Conservation (phyloP, 2,113 vertebrate genomes). For the Sciurus niger region DNA sequence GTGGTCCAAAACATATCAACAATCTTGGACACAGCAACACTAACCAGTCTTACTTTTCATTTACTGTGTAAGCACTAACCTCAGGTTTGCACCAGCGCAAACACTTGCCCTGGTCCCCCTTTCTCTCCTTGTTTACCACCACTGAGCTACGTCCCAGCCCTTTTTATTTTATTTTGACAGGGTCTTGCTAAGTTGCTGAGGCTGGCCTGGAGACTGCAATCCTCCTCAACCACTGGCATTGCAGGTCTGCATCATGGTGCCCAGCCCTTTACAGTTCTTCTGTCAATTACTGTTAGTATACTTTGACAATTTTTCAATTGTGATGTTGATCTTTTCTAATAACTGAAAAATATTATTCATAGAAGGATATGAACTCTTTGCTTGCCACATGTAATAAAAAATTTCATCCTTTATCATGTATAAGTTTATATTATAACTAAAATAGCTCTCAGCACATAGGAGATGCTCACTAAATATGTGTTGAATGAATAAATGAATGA, state of each 20-base stretch:
- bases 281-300: not conserved
- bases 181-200: too few relatives aligned
- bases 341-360: not conserved
- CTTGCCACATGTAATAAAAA: not conserved
- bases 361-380: constrained; percentile 2
- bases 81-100: not conserved
- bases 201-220: too few relatives aligned
- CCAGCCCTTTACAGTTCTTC: not conserved
- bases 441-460: not conserved
- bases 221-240: too few relatives aligned
- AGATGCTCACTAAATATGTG: not conserved
- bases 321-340: not conserved
- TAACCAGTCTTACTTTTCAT: not conserved
- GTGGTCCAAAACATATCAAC: not conserved
- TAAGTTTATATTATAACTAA: not conserved
- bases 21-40: not conserved
- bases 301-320: constrained; percentile 24
- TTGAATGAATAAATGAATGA: not conserved
- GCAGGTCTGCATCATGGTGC: too few relatives aligned
- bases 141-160: not conserved
- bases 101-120: not conserved
- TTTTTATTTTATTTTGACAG: too few relatives aligned
- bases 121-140: not conserved
- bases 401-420: not conserved
- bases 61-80: not conserved